phyloP scores from a whole-genome alignment of 2,797 vertebrate species.

The Sebastes nivosus region DNA sequence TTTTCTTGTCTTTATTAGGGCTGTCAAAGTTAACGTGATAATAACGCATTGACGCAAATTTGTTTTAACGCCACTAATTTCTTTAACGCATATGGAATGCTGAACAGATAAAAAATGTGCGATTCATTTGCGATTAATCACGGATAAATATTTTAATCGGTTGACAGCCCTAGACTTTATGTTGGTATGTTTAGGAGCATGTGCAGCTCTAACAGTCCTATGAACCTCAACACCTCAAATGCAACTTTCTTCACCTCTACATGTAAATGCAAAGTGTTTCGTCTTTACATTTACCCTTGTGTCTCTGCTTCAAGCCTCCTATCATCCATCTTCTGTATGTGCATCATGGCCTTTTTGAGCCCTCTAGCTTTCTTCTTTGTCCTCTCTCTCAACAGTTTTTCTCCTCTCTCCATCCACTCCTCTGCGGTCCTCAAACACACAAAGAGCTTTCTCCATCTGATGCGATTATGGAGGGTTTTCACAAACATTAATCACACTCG shows the following conservation, averaged over 20 bases:
- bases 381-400: neutral
- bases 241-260: neutral
- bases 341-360: neutral
- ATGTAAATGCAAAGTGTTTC: neutral
- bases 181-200: neutral
- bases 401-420: conserved; percentile 2
- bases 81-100: too few species aligned
- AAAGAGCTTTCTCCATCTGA: conserved; percentile 29
- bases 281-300: neutral
- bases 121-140: too few species aligned
- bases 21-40: too few species aligned
- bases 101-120: too few species aligned
- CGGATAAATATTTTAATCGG: too few species aligned
- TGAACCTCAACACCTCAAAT: neutral
- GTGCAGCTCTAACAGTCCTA: neutral
- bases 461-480: conserved; percentile 35
- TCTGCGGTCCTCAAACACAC: conserved; percentile 11
- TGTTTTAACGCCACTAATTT: too few species aligned
- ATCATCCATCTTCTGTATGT: neutral
- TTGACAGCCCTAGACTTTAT: neutral
- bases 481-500: conserved; percentile 21
- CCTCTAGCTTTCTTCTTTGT: neutral
- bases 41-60: too few species aligned
- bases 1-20: neutral
- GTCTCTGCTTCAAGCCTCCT: neutral